These are phyloP conservation scores for Sebastes matsubarae DNA, from an alignment of 2,797 vertebrate species.

Conservation along the genomic window DNA sequence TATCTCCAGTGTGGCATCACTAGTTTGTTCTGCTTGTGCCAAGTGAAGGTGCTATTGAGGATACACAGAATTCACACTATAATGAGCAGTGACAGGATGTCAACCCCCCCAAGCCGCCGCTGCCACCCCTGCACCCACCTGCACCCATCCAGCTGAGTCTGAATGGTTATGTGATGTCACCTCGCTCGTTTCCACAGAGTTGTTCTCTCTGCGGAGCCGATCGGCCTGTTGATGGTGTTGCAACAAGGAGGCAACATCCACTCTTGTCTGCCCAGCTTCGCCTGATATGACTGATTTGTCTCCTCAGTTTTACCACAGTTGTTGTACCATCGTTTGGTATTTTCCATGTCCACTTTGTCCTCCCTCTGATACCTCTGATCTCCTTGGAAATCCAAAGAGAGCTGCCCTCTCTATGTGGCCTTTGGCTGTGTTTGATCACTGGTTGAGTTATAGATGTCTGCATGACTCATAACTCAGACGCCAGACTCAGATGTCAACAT, in stretches of 20 bases:
- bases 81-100: constrained; percentile 71
- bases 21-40: constrained; percentile 40
- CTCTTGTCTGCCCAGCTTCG: not conserved
- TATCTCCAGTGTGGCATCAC: constrained; percentile 38
- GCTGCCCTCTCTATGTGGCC: constrained; percentile 36
- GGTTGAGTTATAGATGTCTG: constrained; percentile 66
- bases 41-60: constrained; percentile 58
- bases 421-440: constrained; percentile 62
- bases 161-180: constrained; percentile 54
- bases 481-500: constrained; percentile 53
- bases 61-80: constrained; percentile 69
- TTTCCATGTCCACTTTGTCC: constrained; percentile 2
- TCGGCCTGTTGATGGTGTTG: constrained; percentile 32
- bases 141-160: constrained; percentile 76
- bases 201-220: not conserved
- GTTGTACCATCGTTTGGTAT: constrained; percentile 1
- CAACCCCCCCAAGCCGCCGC: constrained; percentile 56
- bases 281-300: not conserved
- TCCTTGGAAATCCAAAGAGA: constrained; percentile 33
- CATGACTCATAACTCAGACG: constrained; percentile 54
- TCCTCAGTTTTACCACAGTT: constrained; percentile 2
- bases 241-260: constrained; percentile 31
- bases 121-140: constrained; percentile 69
- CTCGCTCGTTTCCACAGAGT: constrained; percentile 11
- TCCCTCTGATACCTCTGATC: constrained; percentile 33